Percentiles rank a stretch among this genome's conserved stretches.
phyloP scores from a whole-genome alignment of 2,113 vertebrate species.

The Oreochromis niloticus region DNA sequence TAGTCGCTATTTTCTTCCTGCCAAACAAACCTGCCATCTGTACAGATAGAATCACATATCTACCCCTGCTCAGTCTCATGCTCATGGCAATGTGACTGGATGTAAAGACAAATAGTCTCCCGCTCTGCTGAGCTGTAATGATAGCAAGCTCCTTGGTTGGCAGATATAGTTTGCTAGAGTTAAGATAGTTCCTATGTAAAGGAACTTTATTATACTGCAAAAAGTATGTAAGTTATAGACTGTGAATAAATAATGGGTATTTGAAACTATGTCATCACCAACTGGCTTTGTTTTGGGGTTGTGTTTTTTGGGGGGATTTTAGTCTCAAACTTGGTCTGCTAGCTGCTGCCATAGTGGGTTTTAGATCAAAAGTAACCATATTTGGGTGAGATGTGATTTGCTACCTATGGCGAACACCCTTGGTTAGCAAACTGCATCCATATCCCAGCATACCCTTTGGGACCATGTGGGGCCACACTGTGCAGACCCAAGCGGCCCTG shows the following conservation, averaged over 20 bases:
- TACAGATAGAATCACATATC: background rate
- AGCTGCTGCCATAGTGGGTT: background rate
- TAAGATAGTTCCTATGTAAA: background rate
- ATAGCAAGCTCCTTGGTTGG: background rate
- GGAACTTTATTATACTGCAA: background rate
- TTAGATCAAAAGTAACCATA: background rate
- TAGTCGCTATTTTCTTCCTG: background rate
- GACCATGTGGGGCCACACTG: background rate
- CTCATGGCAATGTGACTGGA: background rate
- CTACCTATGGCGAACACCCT: background rate
- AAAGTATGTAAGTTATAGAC: background rate
- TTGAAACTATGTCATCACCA: background rate
- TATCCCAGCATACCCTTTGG: background rate
- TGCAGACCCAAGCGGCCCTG: background rate
- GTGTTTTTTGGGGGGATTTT: background rate
- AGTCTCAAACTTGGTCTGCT: background rate
- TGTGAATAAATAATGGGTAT: background rate
- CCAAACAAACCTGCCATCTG: background rate
- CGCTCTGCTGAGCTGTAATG: background rate
- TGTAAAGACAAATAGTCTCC: background rate
- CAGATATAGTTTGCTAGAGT: background rate
- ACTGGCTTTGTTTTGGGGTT: background rate
- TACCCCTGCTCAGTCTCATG: background rate
- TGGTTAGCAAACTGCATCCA: background rate
- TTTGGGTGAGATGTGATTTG: background rate